Base-by-base conservation (phyloP, 1,140 invertebrate species). In the Drosophila nasuta region DNA sequence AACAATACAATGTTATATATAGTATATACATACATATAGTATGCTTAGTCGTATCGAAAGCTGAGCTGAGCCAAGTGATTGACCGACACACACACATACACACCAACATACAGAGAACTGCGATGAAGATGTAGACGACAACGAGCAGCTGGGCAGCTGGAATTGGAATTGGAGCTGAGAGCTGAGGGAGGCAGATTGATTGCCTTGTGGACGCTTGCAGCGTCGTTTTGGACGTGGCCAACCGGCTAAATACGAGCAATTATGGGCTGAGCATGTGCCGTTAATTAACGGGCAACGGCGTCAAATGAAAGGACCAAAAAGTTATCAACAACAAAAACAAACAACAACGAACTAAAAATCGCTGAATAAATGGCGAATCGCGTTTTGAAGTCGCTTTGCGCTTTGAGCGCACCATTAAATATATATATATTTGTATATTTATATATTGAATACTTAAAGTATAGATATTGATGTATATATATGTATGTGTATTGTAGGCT, bases 241-340 rank as follows among this genome's bases (percentile, higher is more conserved):
- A 56, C 13, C 48, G 57, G 41, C 65, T 69, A 75, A 75, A 75
- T 59, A 57, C 43, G 45, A 56, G 48, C 68, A 64, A 76, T 76
- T 76, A 72, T 60, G 41, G 56, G 49, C 57, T 57, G 57, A 73
- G 51, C 51, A 70, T 69, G 70, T 66, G 66, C 66, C 70, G 57
- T 54, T 65, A 65, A 65, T 65, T 65, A 65, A 56, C 64, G 66
- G 41, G 46, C 60, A 48, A 54, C 64, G 65, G 38, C 51, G 56
- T 41, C 30, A 38, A 48, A 54, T 49, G 59, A 46, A 66, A 38
- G 68, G 67, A 75, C 45, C 70, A 62, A 77, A 25, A 25, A 45
- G 25, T 46, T 49, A 58, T 66, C 68, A 43, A 28, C 28, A 52
- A 25, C 51, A 58, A 33, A 7, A 48, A 35, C 11, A 59, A n/a